Base-by-base conservation (phyloP, 1,140 invertebrate species). In the Diploscapter pachys region DNA sequence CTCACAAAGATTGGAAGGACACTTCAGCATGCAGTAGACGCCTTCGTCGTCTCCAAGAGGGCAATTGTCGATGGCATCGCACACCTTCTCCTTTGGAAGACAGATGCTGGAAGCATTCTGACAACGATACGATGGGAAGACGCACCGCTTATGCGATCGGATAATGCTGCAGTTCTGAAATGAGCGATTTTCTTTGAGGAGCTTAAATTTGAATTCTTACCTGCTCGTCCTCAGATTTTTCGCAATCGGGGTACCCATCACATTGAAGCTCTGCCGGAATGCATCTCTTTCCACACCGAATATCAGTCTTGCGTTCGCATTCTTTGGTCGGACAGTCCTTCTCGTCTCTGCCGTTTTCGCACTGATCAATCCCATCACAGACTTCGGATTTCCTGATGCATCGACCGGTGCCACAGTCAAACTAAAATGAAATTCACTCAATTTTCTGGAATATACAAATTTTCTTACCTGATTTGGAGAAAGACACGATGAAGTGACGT, bases 71-170 rank as follows among this genome's bases (percentile, higher is more conserved):
- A 92, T 88, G 75, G 93, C 93, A 86, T 97, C 95, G 83, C 95
- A 98, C 75, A 93, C 91, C 93, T 93, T 96, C 4, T 91, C 91
- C 78, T 90, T 91, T 0, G 94, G 93, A 62, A 98, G 94, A 82
- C 95, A 98, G 73, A 94, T 92, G 49, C 56, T 49, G 4, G 63
- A 55, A 8, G 31, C n/a, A 52, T 53, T 31, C 9, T 90, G 88
- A 85, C 89, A 90, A 59, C 85, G 68, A 78, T 86, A 87, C 2
- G 71, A 72, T 11, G 80, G 78, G 3, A 86, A 85, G 62, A 89
- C 87, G 80, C 89, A 89, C 11, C 85, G 81, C 3, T 52, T 49
- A 8, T 9, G 4, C 5, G 31, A 31, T 31, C 31, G 31, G 31
- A 31, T 31, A 31, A 31, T 31, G 31, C 31, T 31, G 31, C 31